phyloP scores from a whole-genome alignment of 2,113 vertebrate genomes.

The Etia nguti region DNA sequence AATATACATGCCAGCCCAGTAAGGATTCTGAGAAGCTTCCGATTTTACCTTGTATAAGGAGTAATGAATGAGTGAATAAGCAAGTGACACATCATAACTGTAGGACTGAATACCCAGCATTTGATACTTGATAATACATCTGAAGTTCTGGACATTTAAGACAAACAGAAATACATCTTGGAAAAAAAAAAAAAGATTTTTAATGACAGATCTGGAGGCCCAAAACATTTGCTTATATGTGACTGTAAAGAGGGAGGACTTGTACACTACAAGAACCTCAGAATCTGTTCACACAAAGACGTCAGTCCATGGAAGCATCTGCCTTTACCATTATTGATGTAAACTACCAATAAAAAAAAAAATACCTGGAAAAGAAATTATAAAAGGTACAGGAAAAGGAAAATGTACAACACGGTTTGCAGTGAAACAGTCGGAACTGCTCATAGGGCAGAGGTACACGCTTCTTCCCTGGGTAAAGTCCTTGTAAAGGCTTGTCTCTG shows the following conservation, averaged over 20 bases:
- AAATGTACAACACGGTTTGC: slow-evolving; percentile 39
- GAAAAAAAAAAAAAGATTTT: slow-evolving; percentile 3
- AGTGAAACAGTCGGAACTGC: slow-evolving; percentile 38
- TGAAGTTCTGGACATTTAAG: background rate
- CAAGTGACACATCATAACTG: background rate
- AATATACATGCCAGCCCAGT: background rate
- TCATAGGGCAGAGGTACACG: background rate
- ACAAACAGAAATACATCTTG: background rate
- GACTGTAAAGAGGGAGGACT: background rate
- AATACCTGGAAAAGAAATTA: background rate
- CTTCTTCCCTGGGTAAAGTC: slow-evolving; percentile 39
- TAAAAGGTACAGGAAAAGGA: slow-evolving; percentile 2
- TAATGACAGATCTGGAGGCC: slow-evolving; percentile 23
- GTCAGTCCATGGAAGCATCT: slow-evolving; percentile 6
- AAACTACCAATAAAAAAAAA: slow-evolving; percentile 16
- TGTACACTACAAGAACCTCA: background rate
- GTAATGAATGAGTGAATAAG: background rate
- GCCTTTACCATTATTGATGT: background rate
- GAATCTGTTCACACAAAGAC: background rate
- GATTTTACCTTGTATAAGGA: background rate
- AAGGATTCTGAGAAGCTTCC: background rate
- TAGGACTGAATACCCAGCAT: background rate
- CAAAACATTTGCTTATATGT: background rate
- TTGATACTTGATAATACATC: background rate
- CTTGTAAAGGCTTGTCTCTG: slow-evolving; percentile 46